These are phyloP conservation scores for Paramormyrops hopkinsi DNA, from an alignment of 2,797 vertebrate species.

Conservation along the genomic window DNA sequence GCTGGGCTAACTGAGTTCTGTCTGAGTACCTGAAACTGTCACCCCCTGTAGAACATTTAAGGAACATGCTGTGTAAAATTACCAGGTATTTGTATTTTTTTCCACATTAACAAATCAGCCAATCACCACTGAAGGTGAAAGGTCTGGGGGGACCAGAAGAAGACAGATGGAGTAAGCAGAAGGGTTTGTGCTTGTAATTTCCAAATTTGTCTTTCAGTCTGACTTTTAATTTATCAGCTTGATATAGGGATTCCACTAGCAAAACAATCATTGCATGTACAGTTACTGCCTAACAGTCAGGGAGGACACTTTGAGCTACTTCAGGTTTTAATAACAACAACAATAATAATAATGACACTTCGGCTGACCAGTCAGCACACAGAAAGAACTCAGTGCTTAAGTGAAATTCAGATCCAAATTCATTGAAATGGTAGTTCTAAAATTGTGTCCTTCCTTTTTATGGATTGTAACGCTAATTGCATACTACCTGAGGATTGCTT, in stretches of 20 bases:
- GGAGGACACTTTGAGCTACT: not conserved
- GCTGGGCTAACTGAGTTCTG: not conserved
- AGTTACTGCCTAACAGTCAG: not conserved
- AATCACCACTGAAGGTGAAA: not conserved
- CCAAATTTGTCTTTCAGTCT: not conserved
- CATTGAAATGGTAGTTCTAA: no score
- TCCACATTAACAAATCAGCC: not conserved
- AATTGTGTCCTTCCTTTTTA: not conserved
- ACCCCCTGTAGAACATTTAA: not conserved
- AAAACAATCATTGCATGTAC: not conserved
- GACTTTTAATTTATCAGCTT: not conserved
- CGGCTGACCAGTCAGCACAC: no score
- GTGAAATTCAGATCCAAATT: no score
- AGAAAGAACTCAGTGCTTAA: no score
- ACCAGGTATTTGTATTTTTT: not conserved
- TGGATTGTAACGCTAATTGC: not conserved
- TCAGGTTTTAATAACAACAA: not conserved
- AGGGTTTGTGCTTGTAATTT: not conserved
- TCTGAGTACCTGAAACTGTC: not conserved
- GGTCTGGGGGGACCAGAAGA: not conserved
- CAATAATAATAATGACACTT: not conserved
- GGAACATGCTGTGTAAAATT: not conserved
- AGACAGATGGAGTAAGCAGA: not conserved
- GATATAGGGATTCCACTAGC: not conserved
- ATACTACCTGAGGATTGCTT: not conserved